Evolutionary conservation across 2,797 vertebrate genomes (phyloP).

Genomic region (Gallinago stenura): DNA sequence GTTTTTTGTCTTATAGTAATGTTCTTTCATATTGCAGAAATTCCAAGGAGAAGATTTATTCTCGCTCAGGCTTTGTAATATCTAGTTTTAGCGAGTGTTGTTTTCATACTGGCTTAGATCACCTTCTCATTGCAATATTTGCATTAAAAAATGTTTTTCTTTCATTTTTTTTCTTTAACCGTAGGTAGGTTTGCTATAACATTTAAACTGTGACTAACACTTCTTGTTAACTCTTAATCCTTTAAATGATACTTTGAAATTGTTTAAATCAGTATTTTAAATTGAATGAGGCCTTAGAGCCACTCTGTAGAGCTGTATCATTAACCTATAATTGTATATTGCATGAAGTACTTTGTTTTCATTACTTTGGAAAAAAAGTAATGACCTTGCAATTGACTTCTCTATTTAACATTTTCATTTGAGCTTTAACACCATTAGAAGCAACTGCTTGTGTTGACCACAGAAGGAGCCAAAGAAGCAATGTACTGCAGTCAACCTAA

Average conservation of each 20-base stretch:
- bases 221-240: constrained; percentile 68
- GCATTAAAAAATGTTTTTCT: not conserved
- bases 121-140: constrained; percentile 28
- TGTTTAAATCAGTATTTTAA: constrained; percentile 71
- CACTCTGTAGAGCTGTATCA: constrained; percentile 53
- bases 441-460: constrained; percentile 60
- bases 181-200: constrained; percentile 1
- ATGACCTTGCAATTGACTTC: constrained; percentile 78
- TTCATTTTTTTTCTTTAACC: constrained; percentile 36
- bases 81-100: not conserved
- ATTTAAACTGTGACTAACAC: constrained; percentile 58
- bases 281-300: constrained; percentile 70
- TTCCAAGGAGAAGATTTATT: not conserved
- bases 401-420: constrained; percentile 76
- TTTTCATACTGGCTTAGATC: not conserved
- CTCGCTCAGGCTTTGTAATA: not conserved
- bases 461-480: constrained; percentile 55
- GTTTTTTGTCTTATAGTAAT: not conserved
- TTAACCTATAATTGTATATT: constrained; percentile 77
- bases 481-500: constrained; percentile 58
- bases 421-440: constrained; percentile 66
- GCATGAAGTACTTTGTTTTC: constrained; percentile 75
- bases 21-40: not conserved
- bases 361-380: constrained; percentile 70
- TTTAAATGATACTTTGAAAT: constrained; percentile 70